Evolutionary conservation across 2,113 vertebrate species (phyloP), one percentile per base, ranked within the genome.

Genomic region (Hippoglossus stenolepis): DNA sequence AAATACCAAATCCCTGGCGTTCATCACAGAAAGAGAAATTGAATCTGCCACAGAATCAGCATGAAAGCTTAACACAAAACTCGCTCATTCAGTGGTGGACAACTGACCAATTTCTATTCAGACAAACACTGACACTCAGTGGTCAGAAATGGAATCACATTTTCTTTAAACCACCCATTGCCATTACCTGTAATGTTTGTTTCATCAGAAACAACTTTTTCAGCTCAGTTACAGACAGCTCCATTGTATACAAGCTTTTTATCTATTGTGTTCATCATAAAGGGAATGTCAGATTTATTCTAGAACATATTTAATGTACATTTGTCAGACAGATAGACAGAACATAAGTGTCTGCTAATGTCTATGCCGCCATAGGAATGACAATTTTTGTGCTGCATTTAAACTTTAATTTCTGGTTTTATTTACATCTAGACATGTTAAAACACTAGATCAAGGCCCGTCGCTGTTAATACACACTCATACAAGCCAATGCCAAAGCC

Each of bases 81-180:
- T 15, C 45, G 1, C 47, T 20, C 4, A 7, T 17, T 15, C 14
- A 51, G 6, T 24, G 11, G 2, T n/a, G 45, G 61, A n/a, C 38
- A 73, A 54, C 5, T 24, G 58, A 56, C 63, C 6, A 21, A 35
- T 15, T 69, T 47, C 21, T 69, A 12, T 43, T 74, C 23, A 73
- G 85, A 35, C 49, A 74, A 84, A 91, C 73, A 88, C 70, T 89
- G 92, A 86, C 88, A 89, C 83, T 3, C 21, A 21, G 85, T 87
- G 91, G 84, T 61, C 13, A 73, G 26, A 65, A 14, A 24, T 62
- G 9, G 23, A 66, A 80, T 8, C 17, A 51, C 67, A 84, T 18
- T 2, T 15, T 3, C 31, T 56, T 31, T 31, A 2, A 43, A 20
- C 11, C 0, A 1, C 47, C 51, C 13, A 23, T 1, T 11, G 17